Evolutionary conservation across 2,797 vertebrate species (phyloP).

Genomic region (Halcyon chelicuti): DNA sequence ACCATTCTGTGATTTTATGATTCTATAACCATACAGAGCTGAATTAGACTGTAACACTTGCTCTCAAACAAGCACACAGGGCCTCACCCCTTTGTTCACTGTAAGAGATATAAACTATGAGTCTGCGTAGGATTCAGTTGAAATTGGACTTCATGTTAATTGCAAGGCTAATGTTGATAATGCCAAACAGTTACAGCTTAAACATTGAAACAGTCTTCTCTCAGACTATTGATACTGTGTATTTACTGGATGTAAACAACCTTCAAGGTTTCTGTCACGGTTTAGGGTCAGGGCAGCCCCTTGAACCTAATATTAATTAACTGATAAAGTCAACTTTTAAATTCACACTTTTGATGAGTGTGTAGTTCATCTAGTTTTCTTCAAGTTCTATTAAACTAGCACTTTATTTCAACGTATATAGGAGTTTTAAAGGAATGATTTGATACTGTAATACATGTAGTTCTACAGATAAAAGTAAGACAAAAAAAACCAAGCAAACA

Average conservation of each 20-base stretch:
- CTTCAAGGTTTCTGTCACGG: background rate
- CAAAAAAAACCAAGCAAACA: accelerated
- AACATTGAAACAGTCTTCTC: background rate
- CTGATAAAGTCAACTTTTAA: background rate
- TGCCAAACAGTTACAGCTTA: background rate
- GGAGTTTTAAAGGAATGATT: background rate
- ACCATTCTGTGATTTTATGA: no score
- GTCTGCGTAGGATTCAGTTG: background rate
- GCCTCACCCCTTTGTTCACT: background rate
- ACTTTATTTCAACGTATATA: background rate
- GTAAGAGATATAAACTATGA: background rate
- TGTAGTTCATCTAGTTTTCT: background rate
- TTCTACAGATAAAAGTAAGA: background rate
- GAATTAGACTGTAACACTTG: background rate
- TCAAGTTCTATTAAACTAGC: background rate
- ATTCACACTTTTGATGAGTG: background rate
- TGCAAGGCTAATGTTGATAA: background rate
- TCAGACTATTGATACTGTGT: background rate
- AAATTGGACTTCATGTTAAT: background rate
- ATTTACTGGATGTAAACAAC: background rate
- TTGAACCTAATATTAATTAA: background rate
- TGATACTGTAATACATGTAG: background rate
- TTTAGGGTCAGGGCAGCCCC: no score
- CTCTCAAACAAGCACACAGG: background rate
- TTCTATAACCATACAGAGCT: background rate